Evolutionary conservation across 1,140 invertebrate species (phyloP).

Genomic region (Nasonia giraulti): DNA sequence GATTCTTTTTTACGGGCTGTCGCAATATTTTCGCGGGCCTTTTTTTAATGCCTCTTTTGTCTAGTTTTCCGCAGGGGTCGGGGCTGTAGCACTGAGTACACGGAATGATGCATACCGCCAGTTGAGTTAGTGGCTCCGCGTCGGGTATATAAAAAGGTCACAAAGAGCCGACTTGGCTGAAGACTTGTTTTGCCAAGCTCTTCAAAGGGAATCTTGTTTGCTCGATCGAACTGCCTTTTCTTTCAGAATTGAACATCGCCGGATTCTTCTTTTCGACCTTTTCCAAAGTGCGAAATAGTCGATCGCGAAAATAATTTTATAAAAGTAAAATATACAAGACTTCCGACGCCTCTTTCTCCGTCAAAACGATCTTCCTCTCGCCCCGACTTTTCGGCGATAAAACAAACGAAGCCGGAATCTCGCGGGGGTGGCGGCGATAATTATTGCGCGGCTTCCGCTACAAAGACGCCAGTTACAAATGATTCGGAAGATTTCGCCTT

Average conservation of each 20-base stretch:
- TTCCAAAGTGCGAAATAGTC: too few species aligned
- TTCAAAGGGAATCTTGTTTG: not conserved
- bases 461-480: conserved; percentile 61
- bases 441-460: conserved; percentile 55
- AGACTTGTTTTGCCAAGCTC: not conserved
- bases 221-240: not conserved
- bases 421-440: conserved; percentile 49
- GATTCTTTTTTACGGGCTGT: conserved; percentile 18
- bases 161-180: not conserved
- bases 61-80: not conserved
- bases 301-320: too few species aligned
- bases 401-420: conserved; percentile 26
- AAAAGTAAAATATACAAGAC: too few species aligned
- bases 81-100: not conserved
- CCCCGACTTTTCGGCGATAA: not conserved
- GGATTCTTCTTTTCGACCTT: too few species aligned
- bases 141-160: not conserved
- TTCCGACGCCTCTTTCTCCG: too few species aligned
- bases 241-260: not conserved
- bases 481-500: conserved; percentile 61
- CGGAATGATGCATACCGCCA: conserved; percentile 24
- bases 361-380: too few species aligned
- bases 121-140: not conserved
- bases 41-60: conserved; percentile 38
- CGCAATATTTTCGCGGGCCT: conserved; percentile 39